Evolutionary conservation across 2,797 vertebrate genomes (phyloP).

Genomic region (Lemur catta): DNA sequence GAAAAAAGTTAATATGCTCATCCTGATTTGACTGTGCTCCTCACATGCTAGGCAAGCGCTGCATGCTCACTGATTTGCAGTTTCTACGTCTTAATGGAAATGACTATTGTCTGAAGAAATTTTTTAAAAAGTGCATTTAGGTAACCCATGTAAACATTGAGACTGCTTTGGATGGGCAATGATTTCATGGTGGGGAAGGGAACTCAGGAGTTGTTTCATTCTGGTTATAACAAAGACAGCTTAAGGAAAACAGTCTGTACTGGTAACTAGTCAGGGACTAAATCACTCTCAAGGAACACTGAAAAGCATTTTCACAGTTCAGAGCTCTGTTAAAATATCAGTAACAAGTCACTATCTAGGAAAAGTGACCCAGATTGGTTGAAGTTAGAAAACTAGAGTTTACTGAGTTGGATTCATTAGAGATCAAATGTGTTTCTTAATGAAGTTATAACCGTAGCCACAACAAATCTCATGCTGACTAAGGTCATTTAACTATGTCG

Average conservation of each 20-base stretch:
- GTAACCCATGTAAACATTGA: background rate
- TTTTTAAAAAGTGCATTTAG: background rate
- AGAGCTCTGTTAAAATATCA: slow-evolving; percentile 5
- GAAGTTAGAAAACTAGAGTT: background rate
- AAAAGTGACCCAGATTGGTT: background rate
- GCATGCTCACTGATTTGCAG: background rate
- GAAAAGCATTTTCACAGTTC: background rate
- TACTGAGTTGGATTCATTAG: background rate
- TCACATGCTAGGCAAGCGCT: background rate
- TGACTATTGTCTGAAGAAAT: background rate
- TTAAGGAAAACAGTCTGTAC: background rate
- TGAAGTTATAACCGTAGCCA: background rate
- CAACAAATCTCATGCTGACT: background rate
- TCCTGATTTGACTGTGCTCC: background rate
- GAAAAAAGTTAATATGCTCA: background rate
- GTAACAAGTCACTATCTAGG: background rate
- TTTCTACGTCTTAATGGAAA: slow-evolving; percentile 1
- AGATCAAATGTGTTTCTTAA: background rate
- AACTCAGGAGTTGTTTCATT: background rate
- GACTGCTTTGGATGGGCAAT: background rate
- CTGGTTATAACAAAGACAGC: background rate
- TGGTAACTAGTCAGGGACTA: background rate
- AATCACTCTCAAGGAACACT: background rate
- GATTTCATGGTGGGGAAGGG: background rate
- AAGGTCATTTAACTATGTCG: background rate